Percentiles rank a stretch among this genome's conserved stretches.
These are phyloP conservation scores for Charanyca ferruginea DNA, from an alignment of 2,888 invertebrate species.

Conservation along the genomic window DNA sequence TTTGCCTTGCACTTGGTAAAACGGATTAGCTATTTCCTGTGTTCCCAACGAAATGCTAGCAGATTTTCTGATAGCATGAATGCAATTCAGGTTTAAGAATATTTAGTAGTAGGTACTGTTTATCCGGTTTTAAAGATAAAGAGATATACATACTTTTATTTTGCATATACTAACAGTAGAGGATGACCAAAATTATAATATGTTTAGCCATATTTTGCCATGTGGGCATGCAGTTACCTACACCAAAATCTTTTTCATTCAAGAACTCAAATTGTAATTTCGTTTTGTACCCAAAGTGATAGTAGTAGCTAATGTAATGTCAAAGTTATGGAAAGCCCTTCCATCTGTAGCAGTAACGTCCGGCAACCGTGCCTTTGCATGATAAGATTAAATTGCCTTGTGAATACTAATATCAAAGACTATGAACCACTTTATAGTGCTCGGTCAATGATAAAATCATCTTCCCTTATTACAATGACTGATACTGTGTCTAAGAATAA, in stretches of 20 bases:
- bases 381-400: conserved; percentile 7
- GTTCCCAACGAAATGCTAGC: not conserved
- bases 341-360: conserved; percentile 6
- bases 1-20: conserved; percentile 38
- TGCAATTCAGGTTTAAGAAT: not conserved
- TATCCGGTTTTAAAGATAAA: not conserved
- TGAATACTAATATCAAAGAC: not conserved
- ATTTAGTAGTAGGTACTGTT: not conserved
- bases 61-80: not conserved
- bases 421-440: not conserved
- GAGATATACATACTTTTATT: too few species aligned
- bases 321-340: not conserved
- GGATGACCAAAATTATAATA: too few species aligned
- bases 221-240: too few species aligned
- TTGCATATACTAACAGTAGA: too few species aligned
- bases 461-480: not conserved
- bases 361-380: conserved; percentile 19
- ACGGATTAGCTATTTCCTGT: not conserved
- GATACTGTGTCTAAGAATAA: not conserved
- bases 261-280: too few species aligned
- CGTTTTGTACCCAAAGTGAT: too few species aligned
- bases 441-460: not conserved
- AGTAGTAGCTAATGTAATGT: not conserved
- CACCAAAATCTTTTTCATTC: too few species aligned
- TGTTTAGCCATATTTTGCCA: too few species aligned